A percentile compares a stretch with the other conserved stretches of the same genome.
phyloP scores from a whole-genome alignment of 2,888 invertebrate genomes.

The Vesta saturnalis region DNA sequence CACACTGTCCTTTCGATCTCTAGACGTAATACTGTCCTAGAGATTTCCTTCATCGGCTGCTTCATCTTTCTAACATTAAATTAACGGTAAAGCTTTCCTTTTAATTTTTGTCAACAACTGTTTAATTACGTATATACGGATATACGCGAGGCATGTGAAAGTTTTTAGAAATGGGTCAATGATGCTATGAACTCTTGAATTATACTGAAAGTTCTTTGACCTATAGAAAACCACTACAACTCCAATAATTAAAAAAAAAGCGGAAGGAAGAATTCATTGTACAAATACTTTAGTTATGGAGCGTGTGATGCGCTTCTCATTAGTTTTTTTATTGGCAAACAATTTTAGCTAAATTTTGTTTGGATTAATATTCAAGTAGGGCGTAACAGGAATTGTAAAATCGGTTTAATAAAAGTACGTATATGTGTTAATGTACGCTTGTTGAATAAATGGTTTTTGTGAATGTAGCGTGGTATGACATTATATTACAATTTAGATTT shows the following conservation, averaged over 20 bases:
- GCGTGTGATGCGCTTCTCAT: not conserved
- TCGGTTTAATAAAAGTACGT: no score
- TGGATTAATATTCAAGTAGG: no score
- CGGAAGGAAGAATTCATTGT: not conserved
- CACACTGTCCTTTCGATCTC: conserved; percentile 35
- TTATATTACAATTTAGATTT: no score
- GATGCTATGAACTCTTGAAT: not conserved
- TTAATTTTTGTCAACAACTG: not conserved
- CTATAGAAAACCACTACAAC: not conserved
- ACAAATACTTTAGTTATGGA: not conserved
- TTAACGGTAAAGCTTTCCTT: not conserved
- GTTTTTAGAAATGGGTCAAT: not conserved
- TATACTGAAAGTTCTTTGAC: not conserved
- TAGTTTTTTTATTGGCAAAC: not conserved
- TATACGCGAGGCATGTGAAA: no score
- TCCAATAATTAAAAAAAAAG: conserved; percentile 4
- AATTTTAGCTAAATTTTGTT: not conserved
- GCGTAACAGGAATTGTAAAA: no score
- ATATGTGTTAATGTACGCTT: no score
- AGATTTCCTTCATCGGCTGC: conserved; percentile 17
- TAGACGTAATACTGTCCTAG: conserved; percentile 21
- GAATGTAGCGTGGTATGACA: no score
- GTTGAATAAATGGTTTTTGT: no score
- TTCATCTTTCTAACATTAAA: conserved; percentile 3
- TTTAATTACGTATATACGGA: no score